A percentile compares a stretch with the other conserved stretches of the same genome.
These are phyloP conservation scores for Myripristis jacobus DNA, from an alignment of 2,797 vertebrate species.

Conservation along the genomic window DNA sequence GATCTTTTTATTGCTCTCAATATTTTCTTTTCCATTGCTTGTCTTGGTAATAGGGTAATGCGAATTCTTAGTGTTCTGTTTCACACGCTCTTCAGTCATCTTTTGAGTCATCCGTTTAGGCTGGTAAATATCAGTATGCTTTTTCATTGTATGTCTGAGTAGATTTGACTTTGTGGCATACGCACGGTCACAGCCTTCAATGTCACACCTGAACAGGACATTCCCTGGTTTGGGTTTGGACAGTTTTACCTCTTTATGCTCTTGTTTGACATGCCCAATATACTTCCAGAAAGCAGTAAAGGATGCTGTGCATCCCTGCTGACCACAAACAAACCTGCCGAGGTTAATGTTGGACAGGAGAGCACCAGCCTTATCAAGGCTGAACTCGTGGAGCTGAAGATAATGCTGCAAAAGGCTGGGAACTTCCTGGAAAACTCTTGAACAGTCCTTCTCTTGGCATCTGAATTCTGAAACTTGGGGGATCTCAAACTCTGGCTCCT, in stretches of 20 bases:
- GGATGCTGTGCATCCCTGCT: slow-evolving; percentile 86
- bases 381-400: slow-evolving; percentile 92
- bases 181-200: slow-evolving; percentile 93
- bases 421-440: slow-evolving; percentile 92
- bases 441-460: slow-evolving; percentile 95
- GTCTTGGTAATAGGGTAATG: slow-evolving; percentile 83
- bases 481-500: slow-evolving; percentile 79
- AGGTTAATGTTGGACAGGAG: slow-evolving; percentile 84
- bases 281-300: slow-evolving; percentile 92
- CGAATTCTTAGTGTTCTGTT: slow-evolving; percentile 82
- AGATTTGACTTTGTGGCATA: slow-evolving; percentile 97
- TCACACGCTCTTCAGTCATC: slow-evolving; percentile 86
- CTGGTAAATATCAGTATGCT: slow-evolving; percentile 93
- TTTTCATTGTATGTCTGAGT: slow-evolving; percentile 94
- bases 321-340: slow-evolving; percentile 91
- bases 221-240: slow-evolving; percentile 81
- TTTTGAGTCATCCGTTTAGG: slow-evolving; percentile 88
- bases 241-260: slow-evolving; percentile 85
- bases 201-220: slow-evolving; percentile 90
- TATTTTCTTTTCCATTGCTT: slow-evolving; percentile 87
- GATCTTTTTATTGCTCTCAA: slow-evolving; percentile 84
- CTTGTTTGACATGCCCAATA: slow-evolving; percentile 88
- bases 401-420: slow-evolving; percentile 94
- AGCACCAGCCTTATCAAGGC: slow-evolving; percentile 86
- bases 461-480: slow-evolving; percentile 89